Conservation (phyloP, 2,797 vertebrate species). For the Pristis pectinata region DNA sequence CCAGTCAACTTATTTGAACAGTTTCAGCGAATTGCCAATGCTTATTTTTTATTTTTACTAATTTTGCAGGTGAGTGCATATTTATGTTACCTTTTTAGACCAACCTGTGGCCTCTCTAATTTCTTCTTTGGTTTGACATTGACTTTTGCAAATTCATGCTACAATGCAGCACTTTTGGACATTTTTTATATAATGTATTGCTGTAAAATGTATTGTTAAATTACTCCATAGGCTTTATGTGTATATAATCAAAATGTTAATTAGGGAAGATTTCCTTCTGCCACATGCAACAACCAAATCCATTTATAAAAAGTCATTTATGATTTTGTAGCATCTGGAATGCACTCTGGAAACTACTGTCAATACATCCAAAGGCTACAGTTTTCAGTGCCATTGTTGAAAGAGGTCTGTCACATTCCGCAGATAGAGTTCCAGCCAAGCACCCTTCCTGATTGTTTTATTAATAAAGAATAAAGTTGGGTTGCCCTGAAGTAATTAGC, state of each 20-base stretch:
- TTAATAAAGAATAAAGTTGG: no score
- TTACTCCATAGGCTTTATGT: not conserved
- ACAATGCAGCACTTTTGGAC: not conserved
- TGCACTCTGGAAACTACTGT: not conserved
- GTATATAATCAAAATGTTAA: not conserved
- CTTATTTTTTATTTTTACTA: slow-evolving; percentile 85
- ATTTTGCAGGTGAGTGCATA: slow-evolving; percentile 73
- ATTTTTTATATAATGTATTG: not conserved
- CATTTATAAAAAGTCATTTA: not conserved
- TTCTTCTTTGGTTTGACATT: not conserved
- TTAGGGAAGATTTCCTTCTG: not conserved
- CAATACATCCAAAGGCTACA: not conserved
- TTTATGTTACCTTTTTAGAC: not conserved
- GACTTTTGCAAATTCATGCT: not conserved
- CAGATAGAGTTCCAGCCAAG: no score
- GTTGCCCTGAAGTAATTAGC: no score
- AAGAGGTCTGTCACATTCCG: no score
- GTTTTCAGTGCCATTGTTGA: no score
- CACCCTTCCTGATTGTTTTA: no score
- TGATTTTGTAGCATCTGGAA: not conserved
- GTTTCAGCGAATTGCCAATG: slow-evolving; percentile 83
- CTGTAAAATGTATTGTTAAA: not conserved
- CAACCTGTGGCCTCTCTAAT: not conserved
- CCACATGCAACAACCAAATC: not conserved
- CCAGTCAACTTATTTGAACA: slow-evolving; percentile 89